Evolutionary conservation across 53 echinoderm and acorn worm genomes (phyloP).

Genomic region (Temnopleurus reevesii): DNA sequence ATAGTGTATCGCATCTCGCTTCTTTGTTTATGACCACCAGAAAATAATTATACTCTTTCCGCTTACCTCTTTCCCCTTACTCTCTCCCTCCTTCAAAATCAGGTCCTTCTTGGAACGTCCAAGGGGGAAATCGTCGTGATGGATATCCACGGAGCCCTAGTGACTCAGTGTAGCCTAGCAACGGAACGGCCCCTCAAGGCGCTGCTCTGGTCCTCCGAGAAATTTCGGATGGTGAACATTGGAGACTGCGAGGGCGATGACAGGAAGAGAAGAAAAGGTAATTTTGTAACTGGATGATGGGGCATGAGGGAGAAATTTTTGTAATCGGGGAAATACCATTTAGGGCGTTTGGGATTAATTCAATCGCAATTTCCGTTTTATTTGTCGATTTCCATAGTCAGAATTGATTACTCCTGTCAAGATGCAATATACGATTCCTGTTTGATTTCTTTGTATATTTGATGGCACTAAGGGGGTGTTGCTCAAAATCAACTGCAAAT

Average conservation of each 20-base stretch:
- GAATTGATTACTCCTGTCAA: neutral
- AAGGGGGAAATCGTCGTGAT: constrained; percentile 96
- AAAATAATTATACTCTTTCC: neutral
- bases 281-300: neutral
- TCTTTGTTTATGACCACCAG: no score
- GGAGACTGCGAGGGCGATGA: constrained; percentile 89
- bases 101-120: constrained; percentile 93
- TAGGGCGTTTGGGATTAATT: neutral
- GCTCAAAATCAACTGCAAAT: no score
- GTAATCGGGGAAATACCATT: neutral
- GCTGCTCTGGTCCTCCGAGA: constrained; percentile 97
- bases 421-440: no score
- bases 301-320: neutral
- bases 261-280: constrained; percentile 88
- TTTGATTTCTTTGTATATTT: no score
- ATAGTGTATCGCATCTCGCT: no score
- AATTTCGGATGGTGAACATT: constrained; percentile 96
- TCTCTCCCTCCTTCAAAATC: neutral
- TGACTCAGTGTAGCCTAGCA: constrained; percentile 89
- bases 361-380: neutral
- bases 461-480: no score
- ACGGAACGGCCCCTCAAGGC: constrained; percentile 88
- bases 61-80: neutral
- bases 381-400: no score
- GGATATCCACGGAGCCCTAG: constrained; percentile 97